Percentiles rank a stretch among this genome's conserved stretches.
Conservation (phyloP, 2,797 vertebrate genomes). For the Bryconaethiops microstoma region DNA sequence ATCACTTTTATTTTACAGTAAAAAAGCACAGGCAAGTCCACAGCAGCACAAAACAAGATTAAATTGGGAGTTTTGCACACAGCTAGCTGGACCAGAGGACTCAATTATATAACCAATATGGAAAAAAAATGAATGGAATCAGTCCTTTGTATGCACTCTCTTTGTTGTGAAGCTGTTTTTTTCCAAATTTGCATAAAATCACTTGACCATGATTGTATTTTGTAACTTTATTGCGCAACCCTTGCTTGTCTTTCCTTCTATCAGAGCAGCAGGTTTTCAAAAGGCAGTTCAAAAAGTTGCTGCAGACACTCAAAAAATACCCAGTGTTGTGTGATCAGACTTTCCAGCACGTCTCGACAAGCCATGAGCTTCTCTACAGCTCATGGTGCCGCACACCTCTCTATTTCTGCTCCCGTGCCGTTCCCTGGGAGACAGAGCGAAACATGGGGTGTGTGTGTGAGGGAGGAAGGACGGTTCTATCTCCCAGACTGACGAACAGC, state of each 20-base stretch:
- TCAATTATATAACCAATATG: slow-evolving; percentile 10
- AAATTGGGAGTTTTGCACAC: slow-evolving; percentile 3
- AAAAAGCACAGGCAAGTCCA: slow-evolving; percentile 2
- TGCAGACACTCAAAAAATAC: background rate
- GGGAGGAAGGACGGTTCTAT: slow-evolving; percentile 26
- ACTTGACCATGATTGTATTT: slow-evolving; percentile 11
- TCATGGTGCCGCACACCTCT: slow-evolving; percentile 6
- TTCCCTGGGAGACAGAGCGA: slow-evolving; percentile 25
- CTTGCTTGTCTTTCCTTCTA: background rate
- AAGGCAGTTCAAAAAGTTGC: slow-evolving; percentile 15
- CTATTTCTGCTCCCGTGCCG: slow-evolving; percentile 15
- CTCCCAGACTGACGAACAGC: slow-evolving; percentile 51
- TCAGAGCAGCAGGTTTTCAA: background rate
- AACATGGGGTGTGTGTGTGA: slow-evolving; percentile 13
- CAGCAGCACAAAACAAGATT: slow-evolving; percentile 10
- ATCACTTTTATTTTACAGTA: slow-evolving; percentile 29
- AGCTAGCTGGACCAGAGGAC: background rate
- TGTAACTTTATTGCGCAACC: background rate
- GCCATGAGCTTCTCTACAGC: background rate
- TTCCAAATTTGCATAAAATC: background rate
- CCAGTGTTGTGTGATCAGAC: slow-evolving; percentile 7
- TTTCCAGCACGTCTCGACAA: slow-evolving; percentile 15
- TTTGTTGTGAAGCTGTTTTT: background rate
- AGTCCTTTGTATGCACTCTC: background rate
- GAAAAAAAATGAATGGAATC: background rate